Evolutionary conservation across 1,140 invertebrate species (phyloP).

Genomic region (roundworm (Caenorhabditis elegans)): DNA sequence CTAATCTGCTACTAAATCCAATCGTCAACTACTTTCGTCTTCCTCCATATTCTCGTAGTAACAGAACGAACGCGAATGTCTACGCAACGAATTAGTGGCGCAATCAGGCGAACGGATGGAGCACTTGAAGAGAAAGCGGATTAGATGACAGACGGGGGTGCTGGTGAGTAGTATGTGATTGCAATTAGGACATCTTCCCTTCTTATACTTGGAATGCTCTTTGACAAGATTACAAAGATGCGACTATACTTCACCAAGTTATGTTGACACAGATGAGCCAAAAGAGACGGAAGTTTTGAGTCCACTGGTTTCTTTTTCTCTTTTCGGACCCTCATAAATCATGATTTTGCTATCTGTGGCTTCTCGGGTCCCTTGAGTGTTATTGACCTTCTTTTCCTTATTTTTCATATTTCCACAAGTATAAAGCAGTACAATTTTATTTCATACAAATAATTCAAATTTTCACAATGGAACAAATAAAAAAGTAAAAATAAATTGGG

Average conservation of each 20-base stretch:
- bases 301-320: not conserved
- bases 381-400: not conserved
- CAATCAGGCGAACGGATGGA: slow-evolving; percentile 19
- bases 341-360: slow-evolving; percentile 27
- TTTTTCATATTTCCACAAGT: not conserved
- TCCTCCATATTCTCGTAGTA: slow-evolving; percentile 23
- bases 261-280: not conserved
- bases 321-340: slow-evolving; percentile 3
- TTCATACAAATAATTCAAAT: not conserved
- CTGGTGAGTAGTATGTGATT: slow-evolving; percentile 8
- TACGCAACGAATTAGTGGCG: slow-evolving; percentile 24
- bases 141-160: slow-evolving; percentile 6
- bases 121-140: slow-evolving; percentile 26
- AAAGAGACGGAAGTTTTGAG: not conserved
- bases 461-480: not conserved
- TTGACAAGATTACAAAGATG: not conserved
- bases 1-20: not conserved
- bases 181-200: not conserved
- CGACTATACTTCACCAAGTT: not conserved
- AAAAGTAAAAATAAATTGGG: not conserved
- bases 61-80: not conserved
- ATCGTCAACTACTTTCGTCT: not conserved
- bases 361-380: not conserved
- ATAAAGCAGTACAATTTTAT: not conserved
- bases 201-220: not conserved